Base-by-base conservation (phyloP, 2,888 invertebrate species). In the Poecilobothrus nobilitatus region DNA sequence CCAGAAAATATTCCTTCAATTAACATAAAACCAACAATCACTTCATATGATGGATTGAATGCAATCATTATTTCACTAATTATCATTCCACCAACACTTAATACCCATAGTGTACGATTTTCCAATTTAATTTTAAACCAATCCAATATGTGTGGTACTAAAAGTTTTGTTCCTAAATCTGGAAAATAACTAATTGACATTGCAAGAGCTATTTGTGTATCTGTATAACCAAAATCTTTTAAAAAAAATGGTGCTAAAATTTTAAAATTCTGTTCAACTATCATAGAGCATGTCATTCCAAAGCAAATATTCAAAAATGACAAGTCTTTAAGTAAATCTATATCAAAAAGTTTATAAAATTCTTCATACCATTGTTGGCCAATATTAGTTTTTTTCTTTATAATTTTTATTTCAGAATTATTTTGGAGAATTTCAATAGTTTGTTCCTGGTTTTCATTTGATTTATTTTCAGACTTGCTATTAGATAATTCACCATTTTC, bases 201-300 rank as follows among this genome's bases (percentile, higher is more conserved):
- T 69, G 85, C 86, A 1, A 84, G 80, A 1, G 89, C 88, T 1
- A 86, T 85, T 78, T 88, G 65, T n/a, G 67, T 18, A n/a, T 73
- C 70, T 6, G 78, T 79, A 74, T 86, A 84, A 1, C 86, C 84
- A 73, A 86, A 87, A 73, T 88, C 88, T 61, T 84, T 84, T 6
- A 89, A 79, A 72, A 89, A 87, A 73, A 88, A 88, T 1, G 89
- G 88, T 0, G 88, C 88, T 65, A 89, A 75, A 69, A 88, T 83
- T 0, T 88, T 87, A 76, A 89, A 89, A 76, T 89, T 89, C 5
- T 88, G 74, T 77, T 89, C 89, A n/a, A 85, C 86, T 74, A 88
- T 88, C 75, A 85, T 86, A 0, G 88, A 88, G 34, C 88, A 78
- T 1, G 87, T 88, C 34, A 89, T 83, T 4, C 89, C 89, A 68